Evolutionary conservation across 2,888 invertebrate genomes (phyloP).

Genomic region (Apeira syringaria): DNA sequence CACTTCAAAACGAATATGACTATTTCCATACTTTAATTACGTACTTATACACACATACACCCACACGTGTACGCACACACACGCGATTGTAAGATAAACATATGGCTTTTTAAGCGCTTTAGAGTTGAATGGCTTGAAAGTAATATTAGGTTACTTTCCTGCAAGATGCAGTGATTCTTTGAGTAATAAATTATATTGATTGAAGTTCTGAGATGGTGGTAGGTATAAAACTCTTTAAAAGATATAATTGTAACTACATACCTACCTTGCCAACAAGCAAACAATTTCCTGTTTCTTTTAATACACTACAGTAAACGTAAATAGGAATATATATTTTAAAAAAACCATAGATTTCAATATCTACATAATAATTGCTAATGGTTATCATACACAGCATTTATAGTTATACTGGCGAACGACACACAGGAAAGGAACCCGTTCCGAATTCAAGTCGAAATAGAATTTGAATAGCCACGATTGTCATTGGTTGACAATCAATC

Average conservation of each 20-base stretch:
- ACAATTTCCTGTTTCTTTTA: too few species aligned
- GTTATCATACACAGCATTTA: constrained; percentile 55
- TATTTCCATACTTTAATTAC: constrained; percentile 82
- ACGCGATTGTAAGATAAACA: constrained; percentile 70
- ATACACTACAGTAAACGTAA: too few species aligned
- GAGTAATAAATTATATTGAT: constrained; percentile 6
- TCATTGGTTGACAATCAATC: constrained; percentile 81
- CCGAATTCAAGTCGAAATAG: constrained; percentile 74
- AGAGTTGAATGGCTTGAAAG: constrained; percentile 44
- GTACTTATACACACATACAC: constrained; percentile 53
- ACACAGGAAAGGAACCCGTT: constrained; percentile 71
- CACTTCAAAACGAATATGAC: constrained; percentile 82
- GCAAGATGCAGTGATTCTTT: constrained; percentile 23
- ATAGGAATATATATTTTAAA: too few species aligned
- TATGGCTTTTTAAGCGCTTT: constrained; percentile 66
- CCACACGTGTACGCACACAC: constrained; percentile 55
- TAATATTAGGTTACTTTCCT: constrained; percentile 64
- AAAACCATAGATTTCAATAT: constrained; percentile 41
- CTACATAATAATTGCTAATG: constrained; percentile 64
- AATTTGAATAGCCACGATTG: constrained; percentile 77
- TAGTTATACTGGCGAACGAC: constrained; percentile 58
- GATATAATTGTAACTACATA: too few species aligned
- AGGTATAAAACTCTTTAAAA: too few species aligned
- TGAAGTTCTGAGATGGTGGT: constrained; percentile 15
- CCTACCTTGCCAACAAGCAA: too few species aligned